phyloP scores from a whole-genome alignment of 2,113 vertebrate genomes.

The Erythrolamprus reginae region DNA sequence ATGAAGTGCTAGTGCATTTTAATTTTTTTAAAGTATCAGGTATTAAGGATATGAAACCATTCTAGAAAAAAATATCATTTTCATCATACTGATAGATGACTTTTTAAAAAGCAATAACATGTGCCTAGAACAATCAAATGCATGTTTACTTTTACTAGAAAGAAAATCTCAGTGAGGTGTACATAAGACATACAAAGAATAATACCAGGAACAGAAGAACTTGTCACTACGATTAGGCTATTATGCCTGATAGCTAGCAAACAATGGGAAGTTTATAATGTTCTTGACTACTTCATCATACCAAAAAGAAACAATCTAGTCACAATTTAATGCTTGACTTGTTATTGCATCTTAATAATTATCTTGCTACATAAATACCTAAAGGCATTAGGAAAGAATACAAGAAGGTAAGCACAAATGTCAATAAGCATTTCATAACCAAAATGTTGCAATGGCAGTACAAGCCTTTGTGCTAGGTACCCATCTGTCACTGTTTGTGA shows the following conservation, averaged over 20 bases:
- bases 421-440: background rate
- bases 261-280: conserved; percentile 51
- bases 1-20: background rate
- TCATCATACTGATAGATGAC: conserved; percentile 8
- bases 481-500: background rate
- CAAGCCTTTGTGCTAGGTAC: background rate
- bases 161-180: background rate
- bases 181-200: conserved; percentile 2
- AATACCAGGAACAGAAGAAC: conserved; percentile 54
- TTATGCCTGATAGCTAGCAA: conserved; percentile 48
- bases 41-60: background rate
- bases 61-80: background rate
- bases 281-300: conserved; percentile 48
- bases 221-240: conserved; percentile 56
- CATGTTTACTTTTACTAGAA: background rate
- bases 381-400: conserved; percentile 14
- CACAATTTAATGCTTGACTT: conserved; percentile 52
- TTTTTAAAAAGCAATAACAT: background rate
- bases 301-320: conserved; percentile 38
- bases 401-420: conserved; percentile 24
- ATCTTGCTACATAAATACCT: conserved; percentile 19
- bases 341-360: conserved; percentile 39
- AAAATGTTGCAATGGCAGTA: background rate
- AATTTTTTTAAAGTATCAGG: background rate
- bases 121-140: background rate